Evolutionary conservation across 53 echinoderm and acorn worm species (phyloP).

Genomic region (Mesocentrotus franciscanus): DNA sequence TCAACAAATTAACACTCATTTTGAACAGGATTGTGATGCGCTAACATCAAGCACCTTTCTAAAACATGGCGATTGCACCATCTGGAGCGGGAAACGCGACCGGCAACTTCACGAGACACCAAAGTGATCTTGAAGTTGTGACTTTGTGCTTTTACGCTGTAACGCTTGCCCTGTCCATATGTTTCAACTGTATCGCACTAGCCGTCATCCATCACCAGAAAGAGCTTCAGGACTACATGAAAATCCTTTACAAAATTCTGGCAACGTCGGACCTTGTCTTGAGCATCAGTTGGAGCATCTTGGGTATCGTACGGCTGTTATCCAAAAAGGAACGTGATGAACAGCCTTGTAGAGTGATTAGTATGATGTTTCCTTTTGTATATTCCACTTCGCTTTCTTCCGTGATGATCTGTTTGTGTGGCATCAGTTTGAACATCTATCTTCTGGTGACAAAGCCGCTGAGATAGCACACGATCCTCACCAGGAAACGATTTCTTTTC

Average conservation of each 20-base stretch:
- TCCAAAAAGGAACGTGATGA: background rate
- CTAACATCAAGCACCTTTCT: background rate
- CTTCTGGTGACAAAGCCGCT: conserved; percentile 8
- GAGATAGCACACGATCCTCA: background rate
- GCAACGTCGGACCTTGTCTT: background rate
- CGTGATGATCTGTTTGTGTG: background rate
- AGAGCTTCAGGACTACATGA: conserved; percentile 25
- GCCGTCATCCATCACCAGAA: background rate
- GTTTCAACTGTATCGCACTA: background rate
- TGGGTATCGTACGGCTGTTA: background rate
- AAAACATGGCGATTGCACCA: background rate
- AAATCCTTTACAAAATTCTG: background rate
- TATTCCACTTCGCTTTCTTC: background rate
- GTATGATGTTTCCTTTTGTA: background rate
- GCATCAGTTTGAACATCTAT: background rate
- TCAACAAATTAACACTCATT: background rate
- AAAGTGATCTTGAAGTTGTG: background rate
- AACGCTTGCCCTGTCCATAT: background rate
- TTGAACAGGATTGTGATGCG: background rate
- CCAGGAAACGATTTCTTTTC: background rate
- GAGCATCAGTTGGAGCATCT: background rate
- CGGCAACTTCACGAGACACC: background rate
- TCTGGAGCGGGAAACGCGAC: background rate
- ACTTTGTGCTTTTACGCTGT: background rate
- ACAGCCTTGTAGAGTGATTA: background rate